A percentile compares a stretch with the other conserved stretches of the same genome.
Evolutionary conservation across 2,888 invertebrate species (phyloP).

Genomic region (Netelia fuscicornis): DNA sequence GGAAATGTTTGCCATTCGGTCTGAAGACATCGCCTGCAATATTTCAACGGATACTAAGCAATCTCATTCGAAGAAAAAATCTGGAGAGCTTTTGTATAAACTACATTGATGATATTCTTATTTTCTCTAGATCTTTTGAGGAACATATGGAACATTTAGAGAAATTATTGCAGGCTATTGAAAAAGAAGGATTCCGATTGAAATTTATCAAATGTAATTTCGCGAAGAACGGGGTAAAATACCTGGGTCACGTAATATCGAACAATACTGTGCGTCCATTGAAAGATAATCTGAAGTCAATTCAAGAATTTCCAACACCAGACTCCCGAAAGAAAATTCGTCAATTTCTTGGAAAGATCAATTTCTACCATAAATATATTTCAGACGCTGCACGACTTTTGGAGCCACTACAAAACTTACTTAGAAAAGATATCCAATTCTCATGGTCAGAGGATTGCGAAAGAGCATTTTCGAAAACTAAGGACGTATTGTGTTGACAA

Average conservation of each 20-base stretch:
- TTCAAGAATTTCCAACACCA: constrained; percentile 66
- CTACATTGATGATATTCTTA: constrained; percentile 59
- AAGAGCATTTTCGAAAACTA: constrained; percentile 53
- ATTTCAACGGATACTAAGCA: constrained; percentile 60
- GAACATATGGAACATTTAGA: constrained; percentile 51
- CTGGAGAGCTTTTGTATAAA: constrained; percentile 50
- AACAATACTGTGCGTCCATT: constrained; percentile 55
- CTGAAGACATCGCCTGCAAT: constrained; percentile 59
- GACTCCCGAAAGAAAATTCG: constrained; percentile 62
- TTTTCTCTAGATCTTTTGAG: constrained; percentile 49
- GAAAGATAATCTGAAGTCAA: constrained; percentile 64
- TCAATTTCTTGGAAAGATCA: constrained; percentile 66
- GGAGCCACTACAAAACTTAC: constrained; percentile 60
- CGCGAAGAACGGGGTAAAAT: constrained; percentile 42
- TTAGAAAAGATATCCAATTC: constrained; percentile 52
- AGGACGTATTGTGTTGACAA: constrained; percentile 63
- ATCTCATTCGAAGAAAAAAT: constrained; percentile 57
- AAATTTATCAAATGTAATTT: constrained; percentile 50
- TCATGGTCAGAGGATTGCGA: constrained; percentile 62
- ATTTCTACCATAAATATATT: constrained; percentile 47
- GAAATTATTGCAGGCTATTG: constrained; percentile 20
- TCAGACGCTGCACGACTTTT: constrained; percentile 53
- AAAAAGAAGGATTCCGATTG: constrained; percentile 44
- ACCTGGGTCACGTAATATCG: constrained; percentile 45
- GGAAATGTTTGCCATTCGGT: constrained; percentile 46